phyloP scores from a whole-genome alignment of 2,797 vertebrate species.

The Schizopygopsis malacanthus region DNA sequence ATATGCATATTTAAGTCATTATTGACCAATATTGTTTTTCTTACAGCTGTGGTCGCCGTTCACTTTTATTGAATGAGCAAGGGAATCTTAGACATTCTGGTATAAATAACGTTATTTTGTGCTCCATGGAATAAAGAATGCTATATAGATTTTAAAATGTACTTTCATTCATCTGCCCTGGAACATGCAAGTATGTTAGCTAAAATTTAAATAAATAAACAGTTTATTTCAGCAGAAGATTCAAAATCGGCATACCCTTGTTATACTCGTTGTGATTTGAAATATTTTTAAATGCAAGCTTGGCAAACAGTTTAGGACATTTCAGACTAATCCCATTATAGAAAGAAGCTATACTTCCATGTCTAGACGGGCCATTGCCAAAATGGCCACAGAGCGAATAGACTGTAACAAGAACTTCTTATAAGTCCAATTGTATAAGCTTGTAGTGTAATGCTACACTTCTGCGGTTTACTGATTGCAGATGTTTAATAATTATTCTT shows the following conservation, averaged over 20 bases:
- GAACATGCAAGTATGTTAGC: background rate
- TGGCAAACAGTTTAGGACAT: background rate
- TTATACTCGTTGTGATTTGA: background rate
- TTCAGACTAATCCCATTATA: background rate
- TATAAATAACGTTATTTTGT: background rate
- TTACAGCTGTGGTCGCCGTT: background rate
- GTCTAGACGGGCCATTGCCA: background rate
- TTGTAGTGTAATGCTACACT: background rate
- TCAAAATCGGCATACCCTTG: background rate
- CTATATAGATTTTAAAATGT: background rate
- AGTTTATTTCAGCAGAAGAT: background rate
- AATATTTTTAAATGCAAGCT: background rate
- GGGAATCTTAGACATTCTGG: background rate
- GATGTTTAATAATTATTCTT: slow-evolving; percentile 20
- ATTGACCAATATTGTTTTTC: background rate
- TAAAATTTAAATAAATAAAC: background rate
- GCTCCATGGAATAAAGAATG: background rate
- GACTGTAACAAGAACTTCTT: background rate
- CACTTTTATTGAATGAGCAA: background rate
- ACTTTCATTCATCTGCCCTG: background rate
- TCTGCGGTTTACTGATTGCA: background rate
- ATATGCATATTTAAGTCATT: background rate
- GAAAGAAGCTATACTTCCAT: background rate
- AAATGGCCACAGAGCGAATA: background rate
- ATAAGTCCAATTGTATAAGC: background rate